phyloP scores from a whole-genome alignment of 1,140 invertebrate genomes.

The Drosophila sechellia region DNA sequence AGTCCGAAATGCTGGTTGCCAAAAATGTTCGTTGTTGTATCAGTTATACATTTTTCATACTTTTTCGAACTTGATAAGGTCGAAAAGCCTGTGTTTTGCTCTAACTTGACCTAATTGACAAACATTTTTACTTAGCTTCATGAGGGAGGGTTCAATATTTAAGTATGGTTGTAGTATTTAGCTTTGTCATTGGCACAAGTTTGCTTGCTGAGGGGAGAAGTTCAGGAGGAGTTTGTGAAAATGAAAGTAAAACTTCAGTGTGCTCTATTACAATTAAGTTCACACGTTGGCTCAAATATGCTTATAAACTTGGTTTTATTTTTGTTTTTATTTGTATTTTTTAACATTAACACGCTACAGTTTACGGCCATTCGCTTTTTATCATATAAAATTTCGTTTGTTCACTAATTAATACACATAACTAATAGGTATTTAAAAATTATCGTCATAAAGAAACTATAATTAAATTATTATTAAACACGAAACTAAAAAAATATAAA shows the following conservation, averaged over 20 bases:
- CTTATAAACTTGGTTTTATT: slow-evolving; percentile 74
- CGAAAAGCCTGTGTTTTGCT: slow-evolving; percentile 29
- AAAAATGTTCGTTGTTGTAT: slow-evolving; percentile 49
- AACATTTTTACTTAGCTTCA: slow-evolving; percentile 27
- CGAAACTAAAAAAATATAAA: slow-evolving; percentile 34
- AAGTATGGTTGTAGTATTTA: slow-evolving; percentile 22
- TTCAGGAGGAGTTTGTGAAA: slow-evolving; percentile 8
- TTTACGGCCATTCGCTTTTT: slow-evolving; percentile 53
- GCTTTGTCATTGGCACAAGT: slow-evolving; percentile 70
- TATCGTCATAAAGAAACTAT: slow-evolving; percentile 57
- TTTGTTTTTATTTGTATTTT: slow-evolving; percentile 49
- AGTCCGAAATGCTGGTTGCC: slow-evolving; percentile 63
- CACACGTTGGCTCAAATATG: slow-evolving; percentile 52
- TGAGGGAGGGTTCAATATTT: slow-evolving; percentile 38
- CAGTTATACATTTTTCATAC: slow-evolving; percentile 18
- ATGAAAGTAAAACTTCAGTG: slow-evolving; percentile 6
- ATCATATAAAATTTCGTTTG: slow-evolving; percentile 73
- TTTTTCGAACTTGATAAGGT: slow-evolving; percentile 31
- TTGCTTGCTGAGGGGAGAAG: slow-evolving; percentile 48
- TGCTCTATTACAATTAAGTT: slow-evolving; percentile 62
- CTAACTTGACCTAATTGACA: slow-evolving; percentile 70
- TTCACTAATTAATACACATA: slow-evolving; percentile 62
- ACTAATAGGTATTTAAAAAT: slow-evolving; percentile 66
- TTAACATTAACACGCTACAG: slow-evolving; percentile 77
- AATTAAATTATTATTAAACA: slow-evolving; percentile 47